Evolutionary conservation across 2,888 invertebrate genomes (phyloP), one percentile per base, ranked within the genome.

Genomic region (Andrena marginata): DNA sequence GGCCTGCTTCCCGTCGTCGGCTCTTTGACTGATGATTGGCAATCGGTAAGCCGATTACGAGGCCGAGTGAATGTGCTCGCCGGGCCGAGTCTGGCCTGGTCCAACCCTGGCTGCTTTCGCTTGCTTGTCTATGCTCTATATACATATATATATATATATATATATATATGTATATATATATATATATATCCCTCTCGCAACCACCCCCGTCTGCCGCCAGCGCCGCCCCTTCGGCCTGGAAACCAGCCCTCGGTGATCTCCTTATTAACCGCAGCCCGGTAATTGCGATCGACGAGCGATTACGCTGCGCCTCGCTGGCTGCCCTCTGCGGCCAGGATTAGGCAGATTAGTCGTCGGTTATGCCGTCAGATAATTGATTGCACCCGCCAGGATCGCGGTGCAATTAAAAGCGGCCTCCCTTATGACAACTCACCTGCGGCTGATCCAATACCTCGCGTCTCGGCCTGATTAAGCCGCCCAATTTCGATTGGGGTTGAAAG

Each of bases 251-350:
- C 86, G 81, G 88, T 92, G 92, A 94, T 94, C 93, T 93, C 92
- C 94, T 94, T 94, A 94, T 94, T 93, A 94, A 94, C 94, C 93
- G 90, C 94, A 93, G 86, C 90, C 90, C 93, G 93, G 91, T 93
- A 94, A 93, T 94, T 93, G 93, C 92, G 91, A 91, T 92, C 90
- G 89, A 88, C 90, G 90, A 89, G 87, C 92, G 92, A 93, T 93
- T 93, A 93, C 90, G 88, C 89, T 85, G 91, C 92, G 92, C 92
- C 89, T 92, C 93, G 90, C 87, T 93, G 92, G 86, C 85, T 89
- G 87, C 89, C 90, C 90, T 84, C 77, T 79, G 80, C 75, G 82
- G 85, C 82, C 79, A 85, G 91, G 92, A 94, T 94, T 93, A 94
- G 93, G 90, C 91, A 92, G 93, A 94, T 94, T 93, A 93, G 93